A percentile compares a stretch with the other conserved stretches of the same genome.
These are phyloP conservation scores for Vannuccia rotundouncinata DNA, from an alignment of 2,888 invertebrate genomes.

Conservation along the genomic window DNA sequence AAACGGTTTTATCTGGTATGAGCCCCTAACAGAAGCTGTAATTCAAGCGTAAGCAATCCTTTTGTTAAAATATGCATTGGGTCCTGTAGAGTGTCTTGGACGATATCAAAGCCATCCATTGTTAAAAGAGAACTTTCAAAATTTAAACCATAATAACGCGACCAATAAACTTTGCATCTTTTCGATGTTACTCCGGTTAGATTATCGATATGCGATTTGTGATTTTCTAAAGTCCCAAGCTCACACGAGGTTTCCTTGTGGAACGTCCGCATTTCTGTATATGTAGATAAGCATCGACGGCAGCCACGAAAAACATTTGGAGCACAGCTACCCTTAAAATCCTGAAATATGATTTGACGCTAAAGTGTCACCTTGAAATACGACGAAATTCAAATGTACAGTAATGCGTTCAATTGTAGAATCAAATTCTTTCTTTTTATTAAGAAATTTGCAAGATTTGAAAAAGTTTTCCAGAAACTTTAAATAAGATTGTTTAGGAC, in stretches of 20 bases:
- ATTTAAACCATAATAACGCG: not conserved
- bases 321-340: not conserved
- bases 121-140: not conserved
- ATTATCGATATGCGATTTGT: not conserved
- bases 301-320: not conserved
- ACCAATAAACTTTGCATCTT: not conserved
- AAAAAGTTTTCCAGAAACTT: not conserved
- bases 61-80: not conserved
- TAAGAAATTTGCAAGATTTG: not conserved
- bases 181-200: not conserved
- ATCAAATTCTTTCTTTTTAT: not conserved
- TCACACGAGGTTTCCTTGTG: not conserved
- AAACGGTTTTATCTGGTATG: not conserved
- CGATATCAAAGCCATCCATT: not conserved
- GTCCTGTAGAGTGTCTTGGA: not conserved
- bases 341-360: slow-evolving; percentile 1
- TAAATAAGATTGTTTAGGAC: not conserved
- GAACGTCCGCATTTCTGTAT: not conserved
- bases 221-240: not conserved
- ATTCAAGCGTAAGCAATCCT: not conserved
- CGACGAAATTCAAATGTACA: not conserved
- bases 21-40: not conserved
- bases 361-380: slow-evolving; percentile 7
- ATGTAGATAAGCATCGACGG: not conserved
- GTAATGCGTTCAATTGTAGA: not conserved